Percentiles rank a stretch among this genome's conserved stretches.
Conservation (phyloP, 2,888 invertebrate genomes). For the Ferdinandea cuprea region DNA sequence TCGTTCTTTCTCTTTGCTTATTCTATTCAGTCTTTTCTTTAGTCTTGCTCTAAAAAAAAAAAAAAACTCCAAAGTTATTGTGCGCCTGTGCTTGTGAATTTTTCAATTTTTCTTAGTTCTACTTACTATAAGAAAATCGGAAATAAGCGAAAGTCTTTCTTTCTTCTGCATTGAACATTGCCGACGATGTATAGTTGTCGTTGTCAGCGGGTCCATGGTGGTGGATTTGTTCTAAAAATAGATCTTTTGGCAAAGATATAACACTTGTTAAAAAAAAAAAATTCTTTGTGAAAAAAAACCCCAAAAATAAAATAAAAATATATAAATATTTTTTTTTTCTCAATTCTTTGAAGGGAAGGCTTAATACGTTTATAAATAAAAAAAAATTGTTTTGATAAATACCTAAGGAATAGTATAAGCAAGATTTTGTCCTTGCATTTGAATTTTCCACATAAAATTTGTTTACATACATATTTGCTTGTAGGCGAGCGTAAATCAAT, state of each 20-base stretch:
- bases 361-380: slow-evolving; percentile 18
- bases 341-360: slow-evolving; percentile 22
- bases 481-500: not conserved
- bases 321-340: not conserved
- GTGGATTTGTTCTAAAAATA: slow-evolving; percentile 57
- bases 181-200: slow-evolving; percentile 36
- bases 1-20: slow-evolving; percentile 36
- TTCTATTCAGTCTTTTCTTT: slow-evolving; percentile 16
- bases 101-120: slow-evolving; percentile 2
- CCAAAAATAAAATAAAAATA: not conserved
- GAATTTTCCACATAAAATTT: not conserved
- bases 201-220: slow-evolving; percentile 43
- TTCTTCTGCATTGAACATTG: slow-evolving; percentile 47
- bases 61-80: not conserved
- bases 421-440: not conserved
- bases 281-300: not conserved
- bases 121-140: slow-evolving; percentile 44
- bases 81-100: slow-evolving; percentile 45
- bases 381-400: not conserved
- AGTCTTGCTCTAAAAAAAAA: slow-evolving; percentile 24
- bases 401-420: not conserved
- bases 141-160: slow-evolving; percentile 68
- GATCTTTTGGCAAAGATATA: slow-evolving; percentile 58
- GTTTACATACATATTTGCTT: not conserved
- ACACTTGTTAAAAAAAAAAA: slow-evolving; percentile 22